Evolutionary conservation across 2,888 invertebrate genomes (phyloP).

Genomic region (Brachynemurus nebulosus): DNA sequence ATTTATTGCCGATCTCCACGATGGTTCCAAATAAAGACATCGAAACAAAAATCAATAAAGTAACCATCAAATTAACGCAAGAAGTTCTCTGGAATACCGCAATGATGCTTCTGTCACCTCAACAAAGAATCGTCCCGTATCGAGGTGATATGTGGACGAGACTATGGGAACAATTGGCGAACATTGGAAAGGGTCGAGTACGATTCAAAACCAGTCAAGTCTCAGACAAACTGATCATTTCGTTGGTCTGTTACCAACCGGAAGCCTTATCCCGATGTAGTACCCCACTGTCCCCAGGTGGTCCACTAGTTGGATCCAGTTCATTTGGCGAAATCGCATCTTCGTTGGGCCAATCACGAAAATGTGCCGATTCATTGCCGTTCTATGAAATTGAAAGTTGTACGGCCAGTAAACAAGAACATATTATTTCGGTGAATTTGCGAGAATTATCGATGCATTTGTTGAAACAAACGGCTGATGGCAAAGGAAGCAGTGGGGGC

Average conservation of each 20-base stretch:
- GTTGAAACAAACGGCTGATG: slow-evolving; percentile 46
- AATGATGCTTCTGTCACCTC: slow-evolving; percentile 70
- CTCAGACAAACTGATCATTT: slow-evolving; percentile 63
- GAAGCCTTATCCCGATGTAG: slow-evolving; percentile 74
- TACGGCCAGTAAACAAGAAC: slow-evolving; percentile 78
- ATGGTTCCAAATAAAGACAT: slow-evolving; percentile 40
- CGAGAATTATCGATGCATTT: slow-evolving; percentile 76
- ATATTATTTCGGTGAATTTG: slow-evolving; percentile 74
- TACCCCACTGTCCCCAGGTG: slow-evolving; percentile 68
- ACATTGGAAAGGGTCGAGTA: slow-evolving; percentile 41
- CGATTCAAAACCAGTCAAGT: slow-evolving; percentile 56
- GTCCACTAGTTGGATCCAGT: slow-evolving; percentile 27
- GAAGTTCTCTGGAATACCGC: slow-evolving; percentile 69
- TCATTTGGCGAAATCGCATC: slow-evolving; percentile 34
- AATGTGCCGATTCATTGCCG: slow-evolving; percentile 47
- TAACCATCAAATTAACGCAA: slow-evolving; percentile 45
- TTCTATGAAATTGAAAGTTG: slow-evolving; percentile 74
- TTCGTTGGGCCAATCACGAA: slow-evolving; percentile 32
- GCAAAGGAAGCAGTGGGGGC: slow-evolving; percentile 32
- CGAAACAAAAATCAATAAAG: slow-evolving; percentile 43
- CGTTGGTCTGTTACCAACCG: slow-evolving; percentile 74
- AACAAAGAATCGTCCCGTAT: slow-evolving; percentile 72
- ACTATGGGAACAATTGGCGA: slow-evolving; percentile 58
- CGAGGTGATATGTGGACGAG: slow-evolving; percentile 71
- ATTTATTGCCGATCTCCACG: slow-evolving; percentile 57